Evolutionary conservation across 2,888 invertebrate genomes (phyloP).

Genomic region (Fragum whitleyi): DNA sequence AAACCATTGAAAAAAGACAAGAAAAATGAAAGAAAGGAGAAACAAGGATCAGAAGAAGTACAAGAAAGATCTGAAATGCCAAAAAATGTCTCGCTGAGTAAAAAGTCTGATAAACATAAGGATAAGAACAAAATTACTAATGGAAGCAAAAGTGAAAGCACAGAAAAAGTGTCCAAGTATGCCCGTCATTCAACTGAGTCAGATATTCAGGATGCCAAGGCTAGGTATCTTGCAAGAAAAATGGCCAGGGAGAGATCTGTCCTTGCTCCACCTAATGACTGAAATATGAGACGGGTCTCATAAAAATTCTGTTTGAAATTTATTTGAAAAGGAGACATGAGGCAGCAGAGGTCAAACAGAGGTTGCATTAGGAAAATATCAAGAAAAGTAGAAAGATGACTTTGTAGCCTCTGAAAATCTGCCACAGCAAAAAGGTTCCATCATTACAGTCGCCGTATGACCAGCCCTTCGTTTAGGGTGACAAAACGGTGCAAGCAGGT

Average conservation of each 20-base stretch:
- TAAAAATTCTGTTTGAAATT: too few relatives aligned
- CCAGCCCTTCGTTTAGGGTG: too few relatives aligned
- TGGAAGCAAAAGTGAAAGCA: slow-evolving; percentile 20
- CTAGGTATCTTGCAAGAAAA: slow-evolving; percentile 74
- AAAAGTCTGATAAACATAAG: background rate
- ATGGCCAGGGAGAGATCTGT: slow-evolving; percentile 58
- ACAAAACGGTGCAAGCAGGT: too few relatives aligned
- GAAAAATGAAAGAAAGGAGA: background rate
- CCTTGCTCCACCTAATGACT: background rate
- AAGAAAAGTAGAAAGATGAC: too few relatives aligned
- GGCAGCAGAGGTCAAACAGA: too few relatives aligned
- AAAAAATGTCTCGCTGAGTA: background rate
- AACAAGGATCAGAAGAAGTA: background rate
- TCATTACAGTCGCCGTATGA: too few relatives aligned
- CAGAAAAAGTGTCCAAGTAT: slow-evolving; percentile 61
- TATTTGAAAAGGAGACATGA: too few relatives aligned
- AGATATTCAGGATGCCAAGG: slow-evolving; percentile 70
- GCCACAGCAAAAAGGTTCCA: too few relatives aligned
- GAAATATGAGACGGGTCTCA: too few relatives aligned
- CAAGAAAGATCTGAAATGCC: background rate
- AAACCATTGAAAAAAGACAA: background rate
- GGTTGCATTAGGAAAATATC: too few relatives aligned
- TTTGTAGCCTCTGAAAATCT: too few relatives aligned
- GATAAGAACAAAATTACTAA: background rate
- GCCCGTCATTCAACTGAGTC: slow-evolving; percentile 69